Base-by-base conservation (phyloP, 2,797 vertebrate genomes). In the Trachurus trachurus region DNA sequence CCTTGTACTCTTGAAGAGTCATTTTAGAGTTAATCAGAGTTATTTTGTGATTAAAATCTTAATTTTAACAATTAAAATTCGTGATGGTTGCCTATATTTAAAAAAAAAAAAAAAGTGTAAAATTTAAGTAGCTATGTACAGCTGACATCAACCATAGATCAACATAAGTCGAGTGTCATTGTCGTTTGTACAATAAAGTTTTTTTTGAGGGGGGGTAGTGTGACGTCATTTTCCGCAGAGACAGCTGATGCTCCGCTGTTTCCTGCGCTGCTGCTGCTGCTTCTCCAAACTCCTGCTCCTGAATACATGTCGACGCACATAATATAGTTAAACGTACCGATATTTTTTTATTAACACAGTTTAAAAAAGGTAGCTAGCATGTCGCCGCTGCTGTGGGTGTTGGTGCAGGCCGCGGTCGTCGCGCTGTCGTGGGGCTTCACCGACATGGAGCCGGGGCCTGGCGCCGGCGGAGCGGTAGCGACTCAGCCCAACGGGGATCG, bases 401-500 rank as follows among this genome's bases (percentile, higher is more conserved):
- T 89, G 0, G 1, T 94, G 2, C 91, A 94, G 54, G 77, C 83
- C 15, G 34, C 70, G 31, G 13, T 95, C 34, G 89, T 78, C 71
- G 76, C 86, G 26, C 81, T 26, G 26, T 26, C 88, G 10, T 83
- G 47, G 61, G 83, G 92, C 67, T 95, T 94, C 79, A 82, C 81
- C 2, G 95, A 96, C n/a, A 60, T 90, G 52, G 95, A 96, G 2
- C 22, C 92, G 0, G 95, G 95, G 93, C 94, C 95, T 87, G 86
- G 84, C 19, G 84, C 85, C 37, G 90, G 80, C 64, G 87, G 26
- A 26, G 26, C 26, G 26, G 26, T 66, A 22, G 53, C 86, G 26
- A 71, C 80, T 2, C 93, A 83, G 73, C 37, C 85, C 0, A 94
- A 91, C 17, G 96, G 96, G 39, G 98, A 98, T 75, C 95, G 96